Evolutionary conservation across 2,797 vertebrate species (phyloP), one percentile per base, ranked within the genome.

Genomic region (Arctocebus calabarensis): DNA sequence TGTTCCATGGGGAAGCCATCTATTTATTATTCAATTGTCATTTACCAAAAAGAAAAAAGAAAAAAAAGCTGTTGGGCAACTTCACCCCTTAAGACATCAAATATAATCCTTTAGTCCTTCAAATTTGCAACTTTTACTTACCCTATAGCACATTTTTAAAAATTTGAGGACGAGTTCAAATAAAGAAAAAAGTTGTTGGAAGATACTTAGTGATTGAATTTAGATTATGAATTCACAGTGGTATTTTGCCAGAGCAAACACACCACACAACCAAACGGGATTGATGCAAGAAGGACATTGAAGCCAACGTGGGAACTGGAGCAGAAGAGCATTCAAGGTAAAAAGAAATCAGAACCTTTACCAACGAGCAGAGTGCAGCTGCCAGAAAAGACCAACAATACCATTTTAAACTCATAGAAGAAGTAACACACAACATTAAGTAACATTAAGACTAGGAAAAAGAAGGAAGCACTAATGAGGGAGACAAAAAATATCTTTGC

Each of bases 211-310:
- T 34, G 55, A 96, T 22, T 79, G 77, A 75, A 94, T 88, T 89
- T 90, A 83, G 40, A 82, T 92, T 45, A 66, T 66, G 37, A 32
- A 90, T 96, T 96, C 96, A 86, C n/a, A 37, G 22, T 94, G 88
- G 73, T 85, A 57, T 91, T 94, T 88, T 94, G 27, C 62, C 45
- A 48, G 85, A 87, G 82, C 37, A 94, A 70, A 94, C 10, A 84
- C 37, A 62, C 19, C 12, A 48, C 13, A 32, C 2, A 88, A 66
- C 3, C 45, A 87, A 78, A 61, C 7, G 71, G n/a, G 27, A 57
- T 7, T 90, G 62, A 68, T 25, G 23, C 25, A 84, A 52, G 52
- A 34, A 84, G 91, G 84, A 85, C 77, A 55, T 0, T 74, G 52
- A 59, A 22, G 12, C 52, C 74, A 85, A 90, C 3, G 43, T 40